These are phyloP conservation scores for Capitulum mitella DNA, from an alignment of 2,888 invertebrate genomes.

Conservation along the genomic window DNA sequence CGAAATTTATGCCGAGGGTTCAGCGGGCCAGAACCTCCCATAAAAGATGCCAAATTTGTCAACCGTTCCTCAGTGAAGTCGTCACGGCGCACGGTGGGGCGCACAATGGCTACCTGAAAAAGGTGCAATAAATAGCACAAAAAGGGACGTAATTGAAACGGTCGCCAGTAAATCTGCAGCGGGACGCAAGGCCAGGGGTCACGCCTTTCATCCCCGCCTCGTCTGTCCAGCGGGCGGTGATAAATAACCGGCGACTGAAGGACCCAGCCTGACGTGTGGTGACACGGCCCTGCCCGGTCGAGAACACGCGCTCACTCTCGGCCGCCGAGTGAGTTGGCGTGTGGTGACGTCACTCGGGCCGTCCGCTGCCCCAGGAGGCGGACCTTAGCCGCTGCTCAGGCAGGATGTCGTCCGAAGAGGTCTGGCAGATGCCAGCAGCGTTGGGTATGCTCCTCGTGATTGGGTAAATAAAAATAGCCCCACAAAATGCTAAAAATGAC, in stretches of 20 bases:
- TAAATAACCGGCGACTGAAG: neutral
- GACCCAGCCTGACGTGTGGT: too few relatives aligned
- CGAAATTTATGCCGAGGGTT: neutral
- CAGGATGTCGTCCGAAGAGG: too few relatives aligned
- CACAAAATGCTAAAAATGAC: too few relatives aligned
- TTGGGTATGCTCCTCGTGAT: too few relatives aligned
- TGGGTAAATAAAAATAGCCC: too few relatives aligned
- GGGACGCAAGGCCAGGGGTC: neutral
- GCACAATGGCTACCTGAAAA: slow-evolving; percentile 8
- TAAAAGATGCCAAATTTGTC: neutral
- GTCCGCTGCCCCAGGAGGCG: too few relatives aligned
- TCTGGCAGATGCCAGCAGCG: too few relatives aligned
- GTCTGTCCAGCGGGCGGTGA: neutral
- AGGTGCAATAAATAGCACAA: neutral
- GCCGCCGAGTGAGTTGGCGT: too few relatives aligned
- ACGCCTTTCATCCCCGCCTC: neutral
- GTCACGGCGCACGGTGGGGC: neutral
- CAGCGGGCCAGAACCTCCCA: neutral
- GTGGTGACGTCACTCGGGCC: too few relatives aligned
- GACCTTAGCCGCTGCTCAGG: too few relatives aligned
- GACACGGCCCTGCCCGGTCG: too few relatives aligned
- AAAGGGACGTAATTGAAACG: neutral
- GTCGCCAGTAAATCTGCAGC: neutral
- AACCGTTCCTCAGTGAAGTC: neutral
- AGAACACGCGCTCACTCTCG: too few relatives aligned